A percentile compares a stretch with the other conserved stretches of the same genome.
These are phyloP conservation scores for Crocodylus rhombifer DNA, from an alignment of 2,797 vertebrate species.

Conservation along the genomic window DNA sequence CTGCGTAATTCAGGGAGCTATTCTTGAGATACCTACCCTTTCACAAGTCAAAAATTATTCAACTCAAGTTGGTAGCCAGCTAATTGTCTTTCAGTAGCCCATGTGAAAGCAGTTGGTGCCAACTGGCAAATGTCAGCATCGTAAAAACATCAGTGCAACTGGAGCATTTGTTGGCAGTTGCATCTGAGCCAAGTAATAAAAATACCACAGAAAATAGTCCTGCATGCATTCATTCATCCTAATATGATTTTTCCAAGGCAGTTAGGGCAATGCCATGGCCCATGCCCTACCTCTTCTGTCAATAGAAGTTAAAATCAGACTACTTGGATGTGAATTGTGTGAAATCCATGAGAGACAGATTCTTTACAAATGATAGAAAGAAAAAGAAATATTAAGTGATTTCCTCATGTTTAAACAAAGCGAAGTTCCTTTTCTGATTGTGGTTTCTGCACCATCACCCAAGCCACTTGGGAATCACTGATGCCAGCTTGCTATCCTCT, in stretches of 20 bases:
- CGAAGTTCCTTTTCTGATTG: not conserved
- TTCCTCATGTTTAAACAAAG: not conserved
- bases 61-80: not conserved
- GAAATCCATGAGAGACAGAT: not conserved
- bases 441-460: not conserved
- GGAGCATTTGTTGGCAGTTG: not conserved
- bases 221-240: not conserved
- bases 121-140: not conserved
- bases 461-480: not conserved
- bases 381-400: not conserved
- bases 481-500: not conserved
- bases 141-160: not conserved
- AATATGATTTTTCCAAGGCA: not conserved
- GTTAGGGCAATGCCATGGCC: not conserved
- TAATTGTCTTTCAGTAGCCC: not conserved
- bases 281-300: not conserved
- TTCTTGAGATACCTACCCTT: not conserved
- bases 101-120: not conserved
- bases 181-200: not conserved
- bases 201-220: not conserved
- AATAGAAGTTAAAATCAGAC: not conserved
- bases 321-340: not conserved
- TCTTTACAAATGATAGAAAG: not conserved
- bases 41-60: not conserved
- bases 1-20: rapidly evolving